A percentile compares a stretch with the other conserved stretches of the same genome.
Evolutionary conservation across 1,140 invertebrate genomes (phyloP).

Genomic region (Tetraneura akinire): DNA sequence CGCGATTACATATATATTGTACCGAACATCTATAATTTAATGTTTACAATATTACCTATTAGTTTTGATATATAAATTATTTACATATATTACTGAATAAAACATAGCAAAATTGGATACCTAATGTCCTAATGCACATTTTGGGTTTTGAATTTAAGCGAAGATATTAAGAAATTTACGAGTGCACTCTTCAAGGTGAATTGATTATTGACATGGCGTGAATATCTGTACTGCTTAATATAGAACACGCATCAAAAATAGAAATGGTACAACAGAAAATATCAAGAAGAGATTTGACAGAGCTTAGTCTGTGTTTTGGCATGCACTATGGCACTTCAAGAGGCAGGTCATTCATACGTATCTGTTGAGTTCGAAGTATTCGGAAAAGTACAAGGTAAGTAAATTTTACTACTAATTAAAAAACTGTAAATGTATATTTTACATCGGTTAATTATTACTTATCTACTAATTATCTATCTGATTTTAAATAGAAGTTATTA

Average conservation of each 20-base stretch:
- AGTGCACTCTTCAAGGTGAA: slow-evolving; percentile 28
- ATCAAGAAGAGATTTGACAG: slow-evolving; percentile 13
- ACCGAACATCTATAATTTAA: too few species aligned
- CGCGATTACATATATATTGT: too few species aligned
- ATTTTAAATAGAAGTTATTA: too few species aligned
- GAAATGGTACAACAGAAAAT: slow-evolving; percentile 28
- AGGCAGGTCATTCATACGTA: slow-evolving; percentile 61
- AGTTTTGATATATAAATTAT: too few species aligned
- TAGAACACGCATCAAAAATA: slow-evolving; percentile 43
- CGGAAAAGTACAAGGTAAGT: slow-evolving; percentile 81
- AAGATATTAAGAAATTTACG: background rate
- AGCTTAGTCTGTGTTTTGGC: slow-evolving; percentile 40
- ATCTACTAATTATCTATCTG: too few species aligned
- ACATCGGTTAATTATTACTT: too few species aligned
- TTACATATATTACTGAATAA: too few species aligned
- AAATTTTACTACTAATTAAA: background rate
- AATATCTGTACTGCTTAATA: slow-evolving; percentile 45
- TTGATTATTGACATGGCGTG: slow-evolving; percentile 38
- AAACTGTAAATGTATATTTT: too few species aligned
- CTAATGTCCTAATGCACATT: too few species aligned
- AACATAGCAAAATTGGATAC: too few species aligned
- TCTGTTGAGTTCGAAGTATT: slow-evolving; percentile 87
- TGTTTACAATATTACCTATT: too few species aligned
- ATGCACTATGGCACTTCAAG: slow-evolving; percentile 47
- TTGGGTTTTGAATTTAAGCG: background rate